Evolutionary conservation across 1,140 invertebrate species (phyloP).

Genomic region (Drosophila persimilis): DNA sequence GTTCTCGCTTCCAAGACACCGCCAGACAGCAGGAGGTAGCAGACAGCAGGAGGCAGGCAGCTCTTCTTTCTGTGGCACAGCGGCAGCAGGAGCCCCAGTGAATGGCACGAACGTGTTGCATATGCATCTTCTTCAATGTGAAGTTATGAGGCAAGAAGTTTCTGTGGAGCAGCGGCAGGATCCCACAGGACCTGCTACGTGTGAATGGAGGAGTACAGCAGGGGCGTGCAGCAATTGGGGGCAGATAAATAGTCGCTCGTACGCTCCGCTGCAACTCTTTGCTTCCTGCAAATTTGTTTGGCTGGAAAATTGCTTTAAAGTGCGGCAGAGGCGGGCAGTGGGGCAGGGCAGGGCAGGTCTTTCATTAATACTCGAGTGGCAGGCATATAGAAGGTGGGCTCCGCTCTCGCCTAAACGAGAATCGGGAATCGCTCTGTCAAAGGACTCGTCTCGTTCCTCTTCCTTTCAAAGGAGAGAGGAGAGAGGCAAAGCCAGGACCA

Average conservation of each 20-base stretch:
- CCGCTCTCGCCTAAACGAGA: neutral
- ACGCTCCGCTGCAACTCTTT: conserved; percentile 37
- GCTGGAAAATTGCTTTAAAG: conserved; percentile 65
- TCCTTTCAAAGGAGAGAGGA: conserved; percentile 1
- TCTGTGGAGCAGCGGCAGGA: conserved; percentile 42
- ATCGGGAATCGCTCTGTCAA: conserved; percentile 20
- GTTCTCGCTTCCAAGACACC: conserved; percentile 5
- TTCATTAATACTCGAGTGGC: conserved; percentile 55
- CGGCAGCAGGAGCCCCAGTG: conserved; percentile 29
- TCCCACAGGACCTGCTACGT: conserved; percentile 41
- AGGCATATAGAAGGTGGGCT: neutral
- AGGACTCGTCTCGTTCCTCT: neutral
- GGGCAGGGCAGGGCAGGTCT: conserved; percentile 2
- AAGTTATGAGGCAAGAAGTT: conserved; percentile 77
- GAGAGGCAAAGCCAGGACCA: conserved; percentile 5
- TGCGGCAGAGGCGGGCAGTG: conserved; percentile 3
- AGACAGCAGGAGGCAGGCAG: too few relatives aligned
- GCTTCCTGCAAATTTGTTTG: conserved; percentile 52
- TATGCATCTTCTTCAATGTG: conserved; percentile 78
- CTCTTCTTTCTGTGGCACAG: conserved; percentile 2
- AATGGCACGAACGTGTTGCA: conserved; percentile 74
- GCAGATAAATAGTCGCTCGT: conserved; percentile 67
- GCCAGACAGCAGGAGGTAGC: neutral
- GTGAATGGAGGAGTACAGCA: conserved; percentile 52
- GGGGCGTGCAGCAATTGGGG: conserved; percentile 56